Base-by-base conservation (phyloP, 1,140 invertebrate genomes). In the Drosophila mayri region DNA sequence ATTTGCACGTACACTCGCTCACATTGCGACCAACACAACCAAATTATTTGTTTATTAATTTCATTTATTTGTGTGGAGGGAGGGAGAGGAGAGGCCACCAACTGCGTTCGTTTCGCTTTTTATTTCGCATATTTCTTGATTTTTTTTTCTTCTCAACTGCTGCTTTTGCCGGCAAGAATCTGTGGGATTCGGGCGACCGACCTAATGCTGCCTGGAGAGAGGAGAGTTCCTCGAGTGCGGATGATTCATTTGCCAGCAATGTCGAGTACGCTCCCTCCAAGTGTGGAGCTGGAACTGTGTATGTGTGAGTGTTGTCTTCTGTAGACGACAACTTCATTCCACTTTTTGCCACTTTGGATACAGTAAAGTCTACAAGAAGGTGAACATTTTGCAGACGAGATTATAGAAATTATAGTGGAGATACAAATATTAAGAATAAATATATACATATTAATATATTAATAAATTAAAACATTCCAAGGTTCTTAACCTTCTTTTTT, bases 1-100 rank as follows among this genome's bases (percentile, higher is more conserved):
- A 65, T 73, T 83, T 65, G 55, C 55, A 70, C 65, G 76, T 79
- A 67, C 65, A 32, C 55, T 60, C 59, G 35, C 81, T 37, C 37
- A 14, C 28, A 58, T 40, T 61, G 47, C 40, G 47, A 20, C 4
- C 30, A 40, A 54, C 12, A 20, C 43, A 68, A 58, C 63, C 43
- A 55, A 74, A 83, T 84, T 80, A 83, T 83, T 83, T 83, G 81
- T 83, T 83, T 83, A 83, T 84, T 85, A 83, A 83, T 83, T 85
- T 72, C 55, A 54, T 81, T 76, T 72, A 76, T 76, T 71, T 10
- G 20, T 32, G 35, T 40, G 12, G 9, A 12, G 47, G 12, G 9
- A 12, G 47, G 18, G 9, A 2, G 18, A 14, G 44, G 44, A 37
- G 62, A 47, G 76, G 81, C 81, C 81, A 83, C 81, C 81, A 84